Conservation (phyloP, 2,888 invertebrate genomes). For the Cosmia pyralina region DNA sequence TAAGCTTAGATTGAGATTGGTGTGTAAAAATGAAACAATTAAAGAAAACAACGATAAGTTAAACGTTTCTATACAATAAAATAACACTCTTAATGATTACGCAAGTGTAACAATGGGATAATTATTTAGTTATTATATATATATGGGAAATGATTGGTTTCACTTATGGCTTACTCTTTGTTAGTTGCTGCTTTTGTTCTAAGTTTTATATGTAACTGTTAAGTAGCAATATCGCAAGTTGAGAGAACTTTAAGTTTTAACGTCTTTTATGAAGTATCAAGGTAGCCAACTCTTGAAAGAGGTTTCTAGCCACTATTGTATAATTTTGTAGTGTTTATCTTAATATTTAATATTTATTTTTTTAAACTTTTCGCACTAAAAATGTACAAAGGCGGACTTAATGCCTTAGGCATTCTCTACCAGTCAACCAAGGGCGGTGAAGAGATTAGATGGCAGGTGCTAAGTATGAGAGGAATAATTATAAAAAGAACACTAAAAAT, state of each 20-base stretch:
- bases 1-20: slow-evolving; percentile 16
- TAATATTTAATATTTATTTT: too few relatives aligned
- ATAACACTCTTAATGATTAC: slow-evolving; percentile 51
- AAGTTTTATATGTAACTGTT: slow-evolving; percentile 61
- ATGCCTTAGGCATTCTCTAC: too few relatives aligned
- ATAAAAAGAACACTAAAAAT: too few relatives aligned
- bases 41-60: slow-evolving; percentile 33
- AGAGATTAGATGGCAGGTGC: too few relatives aligned
- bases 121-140: slow-evolving; percentile 59
- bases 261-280: slow-evolving; percentile 45
- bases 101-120: slow-evolving; percentile 63
- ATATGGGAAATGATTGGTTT: slow-evolving; percentile 65
- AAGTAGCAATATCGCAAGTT: slow-evolving; percentile 46
- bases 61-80: slow-evolving; percentile 46
- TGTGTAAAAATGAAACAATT: slow-evolving; percentile 34
- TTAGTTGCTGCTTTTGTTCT: slow-evolving; percentile 59
- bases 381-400: too few relatives aligned
- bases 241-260: slow-evolving; percentile 47
- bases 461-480: too few relatives aligned
- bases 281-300: slow-evolving; percentile 50
- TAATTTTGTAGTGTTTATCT: slow-evolving; percentile 34
- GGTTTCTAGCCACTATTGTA: slow-evolving; percentile 34
- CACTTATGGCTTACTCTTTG: slow-evolving; percentile 60
- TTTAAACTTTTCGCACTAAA: too few relatives aligned
- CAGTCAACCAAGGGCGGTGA: too few relatives aligned